Evolutionary conservation across 2,888 invertebrate genomes (phyloP), one percentile per base, ranked within the genome.

Genomic region (Fragum whitleyi): DNA sequence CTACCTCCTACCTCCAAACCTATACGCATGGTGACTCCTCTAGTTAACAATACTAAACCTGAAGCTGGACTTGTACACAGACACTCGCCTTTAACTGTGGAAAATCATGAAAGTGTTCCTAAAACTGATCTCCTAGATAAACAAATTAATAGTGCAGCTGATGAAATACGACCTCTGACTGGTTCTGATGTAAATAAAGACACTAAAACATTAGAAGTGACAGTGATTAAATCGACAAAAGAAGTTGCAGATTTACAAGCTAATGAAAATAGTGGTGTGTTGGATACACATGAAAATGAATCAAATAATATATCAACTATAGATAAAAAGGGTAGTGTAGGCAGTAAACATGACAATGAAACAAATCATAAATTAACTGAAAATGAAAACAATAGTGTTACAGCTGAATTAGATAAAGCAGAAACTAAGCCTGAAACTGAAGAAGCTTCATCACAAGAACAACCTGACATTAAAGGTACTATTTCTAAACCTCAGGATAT

Each of bases 101-200:
- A 62, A n/a, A 62, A 62, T 28, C 62, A n/a, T 14, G 62, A 62
- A n/a, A 62, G 32, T 62, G 36, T 21, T 62, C n/a, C 62, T n/a
- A 62, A 32, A 32, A 62, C n/a, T 32, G 62, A 62, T 62, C 62
- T 62, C 62, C 32, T 1, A 19, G 62, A 21, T 62, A 9, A 5
- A 19, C 23, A 62, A 36, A 47, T 9, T 19, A n/a, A n/a, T 3
- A 47, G 19, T 47, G 47, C 14, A 19, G 5, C 16, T 47, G 47
- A n/a, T 47, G 23, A 57, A 57, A 2, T 3, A n/a, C 6, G 19
- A 57, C 26, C 11, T 5, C 2, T 14, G 11, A 39, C 21, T 21
- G n/a, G 7, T 59, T 2, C 19, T 23, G 23, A 23, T 23, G 9
- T 32, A 32, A 62, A 16, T 32, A 36, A 29, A n/a, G 36, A 36